Evolutionary conservation across 2,113 vertebrate genomes (phyloP), one percentile per base, ranked within the genome.

Genomic region (Catharus fuscescens): DNA sequence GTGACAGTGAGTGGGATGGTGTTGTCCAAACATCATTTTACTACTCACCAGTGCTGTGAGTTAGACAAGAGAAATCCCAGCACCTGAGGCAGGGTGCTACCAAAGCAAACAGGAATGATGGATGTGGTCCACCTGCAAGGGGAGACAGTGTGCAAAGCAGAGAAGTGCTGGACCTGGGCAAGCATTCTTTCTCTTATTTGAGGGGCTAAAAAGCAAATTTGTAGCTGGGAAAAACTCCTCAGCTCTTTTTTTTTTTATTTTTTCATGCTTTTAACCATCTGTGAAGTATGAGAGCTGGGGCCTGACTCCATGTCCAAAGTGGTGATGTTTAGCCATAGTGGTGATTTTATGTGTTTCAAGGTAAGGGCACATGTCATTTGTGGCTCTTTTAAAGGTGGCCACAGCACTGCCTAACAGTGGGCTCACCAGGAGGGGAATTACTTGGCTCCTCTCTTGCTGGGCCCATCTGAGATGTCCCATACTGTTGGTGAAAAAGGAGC

Each of bases 101-200:
- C 88, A 94, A 73, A 86, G 56, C 88, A 82, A 91, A 64, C 57
- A 69, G 48, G 32, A 54, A 2, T 80, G 82, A 80, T 78, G 67
- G 57, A 77, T 93, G 71, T 31, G 16, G 7, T 66, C n/a, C 64
- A 25, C 20, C n/a, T 90, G 69, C 64, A 65, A 56, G 45, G 70
- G n/a, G 24, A 48, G 16, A 57, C 18, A 38, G 47, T 2, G 5
- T 73, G 38, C 15, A 53, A 38, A 90, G 32, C n/a, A 48, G 40
- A 71, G 20, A 48, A 50, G 36, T 42, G 36, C 53, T 52, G 60
- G 57, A 62, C 24, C 11, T 57, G 23, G 25, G 15, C 18, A 70
- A 88, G 54, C 12, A 4, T 64, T 52, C 42, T 69, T 45, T 64
- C 26, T 12, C 32, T 54, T 77, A 29, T 2, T 0, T 53, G 12